Evolutionary conservation across 2,888 invertebrate species (phyloP).

Genomic region (Rhagophthalmus giganteus): DNA sequence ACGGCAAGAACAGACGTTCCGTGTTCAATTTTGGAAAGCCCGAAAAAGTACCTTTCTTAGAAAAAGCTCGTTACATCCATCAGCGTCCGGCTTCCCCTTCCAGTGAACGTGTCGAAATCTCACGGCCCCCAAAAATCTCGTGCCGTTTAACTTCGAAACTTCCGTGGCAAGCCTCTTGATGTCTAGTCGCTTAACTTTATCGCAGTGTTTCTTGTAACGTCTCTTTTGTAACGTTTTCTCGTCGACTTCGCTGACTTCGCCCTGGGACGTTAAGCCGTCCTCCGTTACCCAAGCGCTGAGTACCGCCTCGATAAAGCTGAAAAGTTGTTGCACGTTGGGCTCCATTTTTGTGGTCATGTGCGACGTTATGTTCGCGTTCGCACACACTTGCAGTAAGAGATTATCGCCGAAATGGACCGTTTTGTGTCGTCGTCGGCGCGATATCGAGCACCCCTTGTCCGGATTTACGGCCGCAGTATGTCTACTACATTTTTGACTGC

Average conservation of each 20-base stretch:
- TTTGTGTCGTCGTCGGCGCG: conserved; percentile 73
- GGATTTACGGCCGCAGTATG: conserved; percentile 51
- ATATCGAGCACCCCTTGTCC: conserved; percentile 56
- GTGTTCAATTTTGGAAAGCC: neutral
- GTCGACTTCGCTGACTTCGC: conserved; percentile 74
- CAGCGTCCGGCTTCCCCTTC: conserved; percentile 82
- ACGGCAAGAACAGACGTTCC: neutral
- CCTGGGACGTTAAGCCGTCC: conserved; percentile 71
- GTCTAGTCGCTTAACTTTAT: conserved; percentile 68
- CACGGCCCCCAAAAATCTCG: conserved; percentile 68
- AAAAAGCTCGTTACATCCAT: conserved; percentile 87
- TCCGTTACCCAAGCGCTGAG: conserved; percentile 78
- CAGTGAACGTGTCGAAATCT: conserved; percentile 80
- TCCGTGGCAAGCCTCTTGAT: conserved; percentile 71
- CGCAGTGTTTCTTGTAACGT: conserved; percentile 64
- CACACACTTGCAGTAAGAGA: conserved; percentile 72
- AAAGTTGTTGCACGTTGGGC: conserved; percentile 78
- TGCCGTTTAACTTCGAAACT: conserved; percentile 69
- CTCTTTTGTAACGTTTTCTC: conserved; percentile 64
- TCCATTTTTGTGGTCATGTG: conserved; percentile 62
- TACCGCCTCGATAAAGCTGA: conserved; percentile 80
- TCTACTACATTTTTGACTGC: conserved; percentile 48
- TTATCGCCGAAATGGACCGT: conserved; percentile 80
- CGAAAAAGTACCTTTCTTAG: conserved; percentile 73
- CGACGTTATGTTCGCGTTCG: conserved; percentile 65